Evolutionary conservation across 2,888 invertebrate genomes (phyloP).

Genomic region (Drosophila ezoana): DNA sequence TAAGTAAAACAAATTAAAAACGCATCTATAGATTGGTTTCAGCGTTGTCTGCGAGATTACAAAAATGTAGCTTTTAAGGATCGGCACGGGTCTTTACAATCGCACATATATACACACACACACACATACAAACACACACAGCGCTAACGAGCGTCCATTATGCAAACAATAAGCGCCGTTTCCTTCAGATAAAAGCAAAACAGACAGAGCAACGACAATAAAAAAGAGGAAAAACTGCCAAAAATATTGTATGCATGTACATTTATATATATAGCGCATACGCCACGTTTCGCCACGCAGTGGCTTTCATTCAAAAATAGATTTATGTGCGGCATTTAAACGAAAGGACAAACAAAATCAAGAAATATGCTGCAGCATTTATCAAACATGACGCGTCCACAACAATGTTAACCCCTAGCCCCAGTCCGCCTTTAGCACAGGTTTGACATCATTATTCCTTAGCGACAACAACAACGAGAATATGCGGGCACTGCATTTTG

Average conservation of each 20-base stretch:
- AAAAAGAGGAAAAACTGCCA: constrained; percentile 35
- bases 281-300: constrained; percentile 56
- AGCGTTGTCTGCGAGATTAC: constrained; percentile 49
- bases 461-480: constrained; percentile 23
- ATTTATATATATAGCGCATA: constrained; percentile 61
- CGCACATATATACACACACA: constrained; percentile 7
- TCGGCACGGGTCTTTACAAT: constrained; percentile 11
- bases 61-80: constrained; percentile 39
- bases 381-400: constrained; percentile 71
- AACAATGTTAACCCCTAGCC: constrained; percentile 41
- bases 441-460: constrained; percentile 66
- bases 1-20: constrained; percentile 83
- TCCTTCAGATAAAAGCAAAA: constrained; percentile 67
- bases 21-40: constrained; percentile 84
- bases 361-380: constrained; percentile 73
- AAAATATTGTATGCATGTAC: constrained; percentile 39
- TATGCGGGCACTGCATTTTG: constrained; percentile 66
- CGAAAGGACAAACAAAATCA: constrained; percentile 65
- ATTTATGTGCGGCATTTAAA: constrained; percentile 81
- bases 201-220: constrained; percentile 39
- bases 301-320: constrained; percentile 81
- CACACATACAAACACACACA: constrained; percentile 19
- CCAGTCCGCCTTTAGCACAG: constrained; percentile 4
- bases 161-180: constrained; percentile 79
- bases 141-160: constrained; percentile 82